These are phyloP conservation scores for Sminthurinus aureus DNA, from an alignment of 2,888 invertebrate species.

Conservation along the genomic window DNA sequence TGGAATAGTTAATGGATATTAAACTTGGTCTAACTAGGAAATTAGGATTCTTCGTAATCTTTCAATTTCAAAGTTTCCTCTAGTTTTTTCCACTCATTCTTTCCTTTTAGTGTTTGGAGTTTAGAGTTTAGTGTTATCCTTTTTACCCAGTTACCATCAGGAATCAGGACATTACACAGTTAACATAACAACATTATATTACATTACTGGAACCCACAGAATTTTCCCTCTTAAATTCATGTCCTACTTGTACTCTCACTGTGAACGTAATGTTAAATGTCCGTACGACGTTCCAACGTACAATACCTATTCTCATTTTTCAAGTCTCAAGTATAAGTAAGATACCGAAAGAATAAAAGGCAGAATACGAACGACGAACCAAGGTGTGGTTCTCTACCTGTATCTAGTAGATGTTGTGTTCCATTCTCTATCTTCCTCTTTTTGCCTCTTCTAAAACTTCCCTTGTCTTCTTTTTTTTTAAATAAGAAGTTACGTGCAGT, in stretches of 20 bases:
- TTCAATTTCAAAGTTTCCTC: not conserved
- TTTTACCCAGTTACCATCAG: not conserved
- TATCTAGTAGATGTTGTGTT: no score
- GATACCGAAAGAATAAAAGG: no score
- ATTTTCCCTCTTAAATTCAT: not conserved
- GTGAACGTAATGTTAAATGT: not conserved
- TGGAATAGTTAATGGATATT: conserved; percentile 11
- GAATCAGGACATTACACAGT: not conserved
- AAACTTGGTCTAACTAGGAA: not conserved
- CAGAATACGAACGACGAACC: conserved; percentile 10
- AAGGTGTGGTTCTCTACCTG: conserved; percentile 40
- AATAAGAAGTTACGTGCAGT: conserved; percentile 13
- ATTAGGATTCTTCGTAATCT: not conserved
- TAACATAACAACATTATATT: not conserved
- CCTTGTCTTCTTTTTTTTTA: not conserved
- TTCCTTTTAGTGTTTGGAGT: no score
- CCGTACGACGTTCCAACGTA: not conserved
- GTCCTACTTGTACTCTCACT: conserved; percentile 4
- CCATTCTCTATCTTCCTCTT: conserved; percentile 8
- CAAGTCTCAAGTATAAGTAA: no score
- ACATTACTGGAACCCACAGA: not conserved
- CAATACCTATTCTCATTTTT: no score
- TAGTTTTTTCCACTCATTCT: not conserved
- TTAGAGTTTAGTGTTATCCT: not conserved
- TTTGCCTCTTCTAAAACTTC: not conserved